Evolutionary conservation across 2,113 vertebrate species (phyloP), one percentile per base, ranked within the genome.

Genomic region (Paralichthys olivaceus): DNA sequence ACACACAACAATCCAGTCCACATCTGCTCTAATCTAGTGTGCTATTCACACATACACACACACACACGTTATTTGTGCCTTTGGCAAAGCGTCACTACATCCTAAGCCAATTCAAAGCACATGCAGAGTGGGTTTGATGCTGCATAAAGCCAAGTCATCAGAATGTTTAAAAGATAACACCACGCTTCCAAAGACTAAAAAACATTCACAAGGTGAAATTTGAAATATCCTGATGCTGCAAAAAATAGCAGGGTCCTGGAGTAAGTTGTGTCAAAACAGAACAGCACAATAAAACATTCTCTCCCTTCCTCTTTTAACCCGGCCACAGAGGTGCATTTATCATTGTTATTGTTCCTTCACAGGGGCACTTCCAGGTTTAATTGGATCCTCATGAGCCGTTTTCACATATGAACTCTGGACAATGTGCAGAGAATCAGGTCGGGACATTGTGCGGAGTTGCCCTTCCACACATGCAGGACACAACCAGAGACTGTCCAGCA

Each of bases 281-380:
- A 59, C 54, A 23, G 71, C 80, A 84, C 84, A 88, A 87, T 87
- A 85, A 90, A 88, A 86, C 80, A 87, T 74, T 77, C 75, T 75
- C 86, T 80, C 71, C 71, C 69, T 55, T 72, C 76, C 77, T 79
- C 80, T 80, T 81, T 80, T 71, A 86, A 84, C 80, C 68, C 53
- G 22, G 55, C 80, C 73, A 71, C 81, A 78, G 85, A 91, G 85
- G 85, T 87, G 77, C 87, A 91, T 92, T 92, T 79, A 90, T 91
- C 90, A 89, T 82, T 84, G 85, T 90, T 91, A 89, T 90, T 91
- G 87, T 89, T 87, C 82, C 86, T 90, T 89, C 76, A 83, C 75
- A 89, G 84, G 88, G 84, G 87, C 83, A 84, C 89, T 88, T 83
- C 78, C 82, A 86, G 72, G 83, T 91, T 90, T 92, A 93, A 94